A percentile compares a stretch with the other conserved stretches of the same genome.
Evolutionary conservation across 2,113 vertebrate species (phyloP).

Genomic region (Otus sunia): DNA sequence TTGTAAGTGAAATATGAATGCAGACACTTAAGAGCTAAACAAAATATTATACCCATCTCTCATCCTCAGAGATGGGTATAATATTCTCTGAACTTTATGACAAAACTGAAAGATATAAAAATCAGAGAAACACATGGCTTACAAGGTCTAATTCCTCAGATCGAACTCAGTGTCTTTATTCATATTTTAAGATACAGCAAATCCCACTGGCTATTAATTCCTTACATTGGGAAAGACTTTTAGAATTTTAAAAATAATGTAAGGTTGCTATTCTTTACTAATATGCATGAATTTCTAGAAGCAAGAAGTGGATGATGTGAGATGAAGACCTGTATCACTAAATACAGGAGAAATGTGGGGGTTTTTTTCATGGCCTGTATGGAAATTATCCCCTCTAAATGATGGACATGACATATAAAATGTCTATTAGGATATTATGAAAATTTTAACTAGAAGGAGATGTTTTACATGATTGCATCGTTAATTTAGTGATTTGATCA

Average conservation of each 20-base stretch:
- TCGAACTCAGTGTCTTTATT: background rate
- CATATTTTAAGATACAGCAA: background rate
- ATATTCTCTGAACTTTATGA: background rate
- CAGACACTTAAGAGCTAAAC: background rate
- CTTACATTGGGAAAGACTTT: background rate
- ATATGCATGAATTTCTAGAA: background rate
- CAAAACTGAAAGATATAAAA: background rate
- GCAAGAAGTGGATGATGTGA: background rate
- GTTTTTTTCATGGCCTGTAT: background rate
- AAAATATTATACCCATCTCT: background rate
- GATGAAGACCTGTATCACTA: background rate
- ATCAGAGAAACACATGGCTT: background rate
- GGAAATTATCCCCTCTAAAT: background rate
- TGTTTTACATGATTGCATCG: background rate
- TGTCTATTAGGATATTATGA: background rate
- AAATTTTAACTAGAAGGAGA: constrained; percentile 42
- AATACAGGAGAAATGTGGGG: background rate
- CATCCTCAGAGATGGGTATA: background rate
- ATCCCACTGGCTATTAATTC: background rate
- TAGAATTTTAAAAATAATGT: background rate
- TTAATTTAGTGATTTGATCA: constrained; percentile 46
- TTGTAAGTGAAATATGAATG: background rate
- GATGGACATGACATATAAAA: background rate
- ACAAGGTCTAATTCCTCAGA: background rate
- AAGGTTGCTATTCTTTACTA: background rate